A percentile compares a stretch with the other conserved stretches of the same genome.
These are phyloP conservation scores for Melopsittacus undulatus DNA, from an alignment of 2,797 vertebrate genomes.

Conservation along the genomic window DNA sequence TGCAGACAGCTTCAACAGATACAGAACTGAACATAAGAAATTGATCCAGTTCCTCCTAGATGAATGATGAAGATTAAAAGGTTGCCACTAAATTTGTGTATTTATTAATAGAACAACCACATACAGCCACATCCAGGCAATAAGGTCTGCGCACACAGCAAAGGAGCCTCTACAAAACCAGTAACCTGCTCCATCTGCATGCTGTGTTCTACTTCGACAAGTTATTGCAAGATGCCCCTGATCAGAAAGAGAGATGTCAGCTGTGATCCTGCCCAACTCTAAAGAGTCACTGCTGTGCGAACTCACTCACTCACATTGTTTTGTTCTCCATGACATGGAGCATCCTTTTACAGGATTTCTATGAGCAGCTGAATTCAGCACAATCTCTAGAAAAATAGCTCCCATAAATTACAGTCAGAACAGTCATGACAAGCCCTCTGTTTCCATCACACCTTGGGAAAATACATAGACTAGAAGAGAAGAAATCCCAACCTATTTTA, in stretches of 20 bases:
- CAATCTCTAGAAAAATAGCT: neutral
- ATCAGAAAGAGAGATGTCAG: neutral
- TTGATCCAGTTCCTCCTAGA: neutral
- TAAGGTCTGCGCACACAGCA: neutral
- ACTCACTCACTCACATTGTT: accelerated
- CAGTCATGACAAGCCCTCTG: neutral
- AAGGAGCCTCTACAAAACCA: neutral
- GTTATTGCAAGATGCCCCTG: neutral
- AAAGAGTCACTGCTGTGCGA: neutral
- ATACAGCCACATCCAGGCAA: neutral
- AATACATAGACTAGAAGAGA: neutral
- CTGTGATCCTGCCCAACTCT: neutral
- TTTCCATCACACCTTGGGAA: neutral
- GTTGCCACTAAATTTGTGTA: neutral
- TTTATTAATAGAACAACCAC: neutral
- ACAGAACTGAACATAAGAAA: neutral
- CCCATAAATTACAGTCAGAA: neutral
- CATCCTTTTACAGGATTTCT: neutral
- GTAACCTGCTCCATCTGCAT: neutral
- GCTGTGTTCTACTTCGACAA: neutral
- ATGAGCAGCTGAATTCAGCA: neutral
- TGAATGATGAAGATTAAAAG: neutral
- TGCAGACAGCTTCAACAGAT: neutral
- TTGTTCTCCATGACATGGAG: neutral
- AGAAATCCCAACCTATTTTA: neutral